These are phyloP conservation scores for Batillaria attramentaria DNA, from an alignment of 1,140 invertebrate genomes.

Conservation along the genomic window DNA sequence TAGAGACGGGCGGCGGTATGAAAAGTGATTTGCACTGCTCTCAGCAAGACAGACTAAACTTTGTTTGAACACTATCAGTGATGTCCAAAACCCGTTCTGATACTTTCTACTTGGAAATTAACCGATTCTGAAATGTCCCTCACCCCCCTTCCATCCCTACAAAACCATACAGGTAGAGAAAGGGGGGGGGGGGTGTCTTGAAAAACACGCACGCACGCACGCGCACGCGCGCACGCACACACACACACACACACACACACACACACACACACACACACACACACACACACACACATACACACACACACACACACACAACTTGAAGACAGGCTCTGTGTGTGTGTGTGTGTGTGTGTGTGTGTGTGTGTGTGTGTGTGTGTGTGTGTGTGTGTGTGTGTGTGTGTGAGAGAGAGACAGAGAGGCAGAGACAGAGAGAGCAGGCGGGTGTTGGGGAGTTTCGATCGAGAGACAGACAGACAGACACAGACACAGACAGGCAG, in stretches of 20 bases:
- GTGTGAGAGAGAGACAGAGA: neutral
- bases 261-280: neutral
- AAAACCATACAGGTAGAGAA: neutral
- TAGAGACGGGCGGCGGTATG: too few species aligned
- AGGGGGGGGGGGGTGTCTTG: neutral
- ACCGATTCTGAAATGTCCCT: too few species aligned
- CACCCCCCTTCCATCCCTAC: too few species aligned
- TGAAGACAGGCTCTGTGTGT: neutral
- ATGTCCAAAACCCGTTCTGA: too few species aligned
- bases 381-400: constrained; percentile 2
- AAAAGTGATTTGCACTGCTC: too few species aligned
- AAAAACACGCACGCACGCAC: neutral
- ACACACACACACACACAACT: neutral
- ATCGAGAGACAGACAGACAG: constrained; percentile 7
- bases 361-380: neutral
- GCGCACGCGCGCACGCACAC: neutral
- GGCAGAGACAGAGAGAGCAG: neutral
- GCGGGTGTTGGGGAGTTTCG: neutral
- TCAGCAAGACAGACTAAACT: too few species aligned
- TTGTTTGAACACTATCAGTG: too few species aligned
- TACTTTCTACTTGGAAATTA: too few species aligned
- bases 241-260: neutral
- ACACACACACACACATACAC: neutral
- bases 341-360: constrained; percentile 2
- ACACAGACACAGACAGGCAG: neutral